Percentiles rank a stretch among this genome's conserved stretches.
phyloP scores from a whole-genome alignment of 2,888 invertebrate genomes.

The Ephialtes manifestator region DNA sequence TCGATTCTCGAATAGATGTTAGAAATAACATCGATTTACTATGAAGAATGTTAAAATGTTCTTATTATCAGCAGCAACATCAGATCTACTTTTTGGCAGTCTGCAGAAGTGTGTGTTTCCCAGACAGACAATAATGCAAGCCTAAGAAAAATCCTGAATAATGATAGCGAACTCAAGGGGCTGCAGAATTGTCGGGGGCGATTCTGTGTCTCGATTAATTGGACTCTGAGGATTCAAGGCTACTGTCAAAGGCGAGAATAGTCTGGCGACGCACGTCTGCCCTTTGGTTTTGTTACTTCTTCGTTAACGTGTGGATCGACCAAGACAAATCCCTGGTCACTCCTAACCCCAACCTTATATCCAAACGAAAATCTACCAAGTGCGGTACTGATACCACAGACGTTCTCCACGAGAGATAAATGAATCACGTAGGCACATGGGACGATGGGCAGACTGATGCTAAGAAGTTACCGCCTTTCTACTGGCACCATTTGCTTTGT shows the following conservation, averaged over 20 bases:
- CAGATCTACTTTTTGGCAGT: too few relatives aligned
- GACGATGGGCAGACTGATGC: slow-evolving; percentile 56
- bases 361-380: slow-evolving; percentile 30
- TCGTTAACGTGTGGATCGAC: slow-evolving; percentile 44
- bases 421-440: slow-evolving; percentile 72
- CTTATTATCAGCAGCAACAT: background rate
- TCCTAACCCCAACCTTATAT: slow-evolving; percentile 39
- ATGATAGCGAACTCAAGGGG: slow-evolving; percentile 38
- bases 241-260: slow-evolving; percentile 60
- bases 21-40: too few relatives aligned
- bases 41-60: too few relatives aligned
- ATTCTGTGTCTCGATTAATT: slow-evolving; percentile 68
- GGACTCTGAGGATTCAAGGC: slow-evolving; percentile 64
- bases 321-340: slow-evolving; percentile 47
- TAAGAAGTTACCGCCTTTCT: slow-evolving; percentile 37
- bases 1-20: too few relatives aligned
- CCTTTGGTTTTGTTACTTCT: slow-evolving; percentile 48
- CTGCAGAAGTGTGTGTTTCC: slow-evolving; percentile 15
- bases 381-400: slow-evolving; percentile 14
- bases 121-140: slow-evolving; percentile 26
- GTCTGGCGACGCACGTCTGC: slow-evolving; percentile 41
- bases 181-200: slow-evolving; percentile 33
- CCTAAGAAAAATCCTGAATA: slow-evolving; percentile 29
- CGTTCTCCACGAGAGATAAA: slow-evolving; percentile 68
- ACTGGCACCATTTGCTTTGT: slow-evolving; percentile 54